These are phyloP conservation scores for Pogoniulus pusillus DNA, from an alignment of 2,797 vertebrate genomes.

Conservation along the genomic window DNA sequence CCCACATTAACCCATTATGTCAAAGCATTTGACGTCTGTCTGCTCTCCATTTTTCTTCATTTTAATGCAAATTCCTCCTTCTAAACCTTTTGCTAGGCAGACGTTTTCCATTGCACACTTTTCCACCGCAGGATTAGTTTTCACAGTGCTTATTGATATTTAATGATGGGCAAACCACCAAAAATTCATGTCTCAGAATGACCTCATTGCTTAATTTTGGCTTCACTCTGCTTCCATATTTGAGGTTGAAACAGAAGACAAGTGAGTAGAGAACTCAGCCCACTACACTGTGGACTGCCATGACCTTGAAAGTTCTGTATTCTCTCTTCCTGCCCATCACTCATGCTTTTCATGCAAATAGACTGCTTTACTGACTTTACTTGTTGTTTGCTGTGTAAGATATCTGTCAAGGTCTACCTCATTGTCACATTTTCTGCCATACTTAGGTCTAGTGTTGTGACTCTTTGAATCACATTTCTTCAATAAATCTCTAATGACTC, in stretches of 20 bases:
- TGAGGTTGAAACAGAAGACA: background rate
- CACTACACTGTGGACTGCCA: background rate
- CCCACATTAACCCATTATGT: background rate
- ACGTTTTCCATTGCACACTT: background rate
- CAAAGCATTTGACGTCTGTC: background rate
- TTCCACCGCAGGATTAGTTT: background rate
- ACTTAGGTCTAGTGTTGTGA: background rate
- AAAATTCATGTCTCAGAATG: background rate
- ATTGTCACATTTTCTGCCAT: background rate
- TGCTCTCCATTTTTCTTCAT: background rate
- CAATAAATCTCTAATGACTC: background rate
- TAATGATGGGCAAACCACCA: background rate
- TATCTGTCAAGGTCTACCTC: background rate
- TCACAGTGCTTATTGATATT: background rate
- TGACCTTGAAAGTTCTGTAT: background rate
- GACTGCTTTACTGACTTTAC: background rate
- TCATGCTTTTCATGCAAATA: background rate
- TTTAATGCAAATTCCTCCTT: background rate
- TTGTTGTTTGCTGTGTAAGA: background rate
- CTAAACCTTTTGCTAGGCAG: background rate
- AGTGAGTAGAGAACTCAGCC: background rate
- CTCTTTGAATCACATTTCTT: background rate
- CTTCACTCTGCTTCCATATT: background rate
- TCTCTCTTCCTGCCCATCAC: background rate
- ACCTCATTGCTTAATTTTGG: background rate